Base-by-base conservation (phyloP, 2,113 vertebrate genomes). In the Uria lomvia region DNA sequence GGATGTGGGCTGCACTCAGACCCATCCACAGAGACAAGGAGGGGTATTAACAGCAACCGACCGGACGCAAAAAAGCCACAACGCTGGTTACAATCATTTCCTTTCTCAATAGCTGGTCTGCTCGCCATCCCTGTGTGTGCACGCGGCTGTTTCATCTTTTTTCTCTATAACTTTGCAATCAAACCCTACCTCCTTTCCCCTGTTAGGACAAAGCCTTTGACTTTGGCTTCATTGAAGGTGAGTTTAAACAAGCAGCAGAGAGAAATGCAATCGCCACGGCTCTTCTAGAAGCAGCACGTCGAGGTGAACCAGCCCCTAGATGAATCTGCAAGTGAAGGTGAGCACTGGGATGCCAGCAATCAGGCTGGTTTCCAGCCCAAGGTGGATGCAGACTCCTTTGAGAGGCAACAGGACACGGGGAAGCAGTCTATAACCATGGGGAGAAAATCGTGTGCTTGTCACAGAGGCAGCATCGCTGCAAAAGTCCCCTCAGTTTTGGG, bases 81-180 rank as follows among this genome's bases (percentile, higher is more conserved):
- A 3, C 0, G 17, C 71, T 0, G 0, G n/a, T 78, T 63, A 29
- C 58, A 50, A 14, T 4, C 2, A 23, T 52, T n/a, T 63, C 71
- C 52, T 82, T 62, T 45, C 19, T 5, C 60, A 67, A 12, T 1
- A 49, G 27, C 26, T 38, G 19, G 5, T 34, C 47, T 8, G 1
- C 27, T 79, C 5, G 0, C 81, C 2, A 0, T 8, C 59, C 26
- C 29, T 45, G 60, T 8, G n/a, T 1, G 3, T 8, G 15, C 52
- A 67, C 0, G 1, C 0, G 13, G 53, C 36, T 50, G 24, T 11
- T 67, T 42, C 19, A 58, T 3, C 27, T 26, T 30, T 36, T 74
- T 71, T 16, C 9, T 50, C 55, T 26, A 1, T 8, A 76, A 30
- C 38, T 88, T 43, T 47, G 56, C 62, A 56, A 55, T 29, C 43